Conservation (phyloP, 92 coral and sea anemone genomes). For the Nematostella vectensis region DNA sequence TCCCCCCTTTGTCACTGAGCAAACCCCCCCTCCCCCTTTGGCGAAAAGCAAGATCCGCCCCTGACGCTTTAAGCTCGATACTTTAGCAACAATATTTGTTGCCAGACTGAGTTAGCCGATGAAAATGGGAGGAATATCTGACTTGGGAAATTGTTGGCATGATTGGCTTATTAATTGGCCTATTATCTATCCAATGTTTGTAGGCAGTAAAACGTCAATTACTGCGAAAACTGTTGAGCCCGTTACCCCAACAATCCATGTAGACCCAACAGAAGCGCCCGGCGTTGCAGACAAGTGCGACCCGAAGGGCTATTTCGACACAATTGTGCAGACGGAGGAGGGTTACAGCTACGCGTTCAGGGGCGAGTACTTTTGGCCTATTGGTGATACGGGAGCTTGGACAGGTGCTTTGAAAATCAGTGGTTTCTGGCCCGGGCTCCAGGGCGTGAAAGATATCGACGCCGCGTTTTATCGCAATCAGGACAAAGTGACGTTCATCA, state of each 20-base stretch:
- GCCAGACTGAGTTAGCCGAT: no score
- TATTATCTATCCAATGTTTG: no score
- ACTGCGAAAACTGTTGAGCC: no score
- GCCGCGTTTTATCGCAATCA: constrained; percentile 61
- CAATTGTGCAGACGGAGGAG: constrained; percentile 52
- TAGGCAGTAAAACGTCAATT: no score
- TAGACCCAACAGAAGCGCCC: constrained; percentile 12
- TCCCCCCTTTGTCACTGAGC: no score
- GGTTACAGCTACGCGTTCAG: constrained; percentile 70
- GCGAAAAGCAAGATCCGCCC: no score
- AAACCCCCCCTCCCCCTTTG: no score
- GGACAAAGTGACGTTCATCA: constrained; percentile 65
- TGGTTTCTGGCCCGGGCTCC: constrained; percentile 67
- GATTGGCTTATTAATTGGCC: no score
- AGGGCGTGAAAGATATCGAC: constrained; percentile 56
- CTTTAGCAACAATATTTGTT: no score
- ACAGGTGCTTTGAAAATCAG: constrained; percentile 55
- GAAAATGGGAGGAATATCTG: no score
- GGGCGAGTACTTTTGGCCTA: constrained; percentile 85
- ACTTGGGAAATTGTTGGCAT: no score
- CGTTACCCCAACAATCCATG: constrained; percentile 31
- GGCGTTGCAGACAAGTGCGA: constrained; percentile 43
- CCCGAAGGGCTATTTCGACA: constrained; percentile 36
- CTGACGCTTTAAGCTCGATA: no score
- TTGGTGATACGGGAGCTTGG: constrained; percentile 49